Evolutionary conservation across 2,888 invertebrate species (phyloP).

Genomic region (Erebia ligea): DNA sequence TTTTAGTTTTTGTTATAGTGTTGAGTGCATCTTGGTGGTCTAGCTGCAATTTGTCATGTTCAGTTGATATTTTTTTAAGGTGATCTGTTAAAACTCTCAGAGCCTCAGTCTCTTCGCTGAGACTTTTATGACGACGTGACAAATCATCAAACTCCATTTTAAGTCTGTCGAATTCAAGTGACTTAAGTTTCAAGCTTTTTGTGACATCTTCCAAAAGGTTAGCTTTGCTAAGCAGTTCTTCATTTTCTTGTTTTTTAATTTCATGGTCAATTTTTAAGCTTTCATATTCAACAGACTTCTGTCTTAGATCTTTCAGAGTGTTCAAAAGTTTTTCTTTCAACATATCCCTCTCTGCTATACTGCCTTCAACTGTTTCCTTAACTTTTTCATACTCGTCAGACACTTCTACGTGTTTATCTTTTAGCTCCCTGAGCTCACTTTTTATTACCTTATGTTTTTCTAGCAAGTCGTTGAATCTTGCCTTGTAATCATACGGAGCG

Average conservation of each 20-base stretch:
- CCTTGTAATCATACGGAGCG: conserved; percentile 86
- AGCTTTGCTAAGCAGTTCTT: conserved; percentile 68
- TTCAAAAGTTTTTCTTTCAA: conserved; percentile 69
- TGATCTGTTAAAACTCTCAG: conserved; percentile 68
- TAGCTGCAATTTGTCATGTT: conserved; percentile 70
- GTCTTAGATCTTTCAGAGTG: conserved; percentile 63
- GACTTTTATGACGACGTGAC: conserved; percentile 65
- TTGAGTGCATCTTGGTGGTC: conserved; percentile 67
- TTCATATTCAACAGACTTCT: conserved; percentile 63
- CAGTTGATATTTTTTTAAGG: conserved; percentile 69
- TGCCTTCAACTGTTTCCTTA: conserved; percentile 65
- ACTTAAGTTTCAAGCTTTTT: conserved; percentile 66
- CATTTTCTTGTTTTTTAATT: conserved; percentile 71
- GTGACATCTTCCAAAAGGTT: conserved; percentile 71
- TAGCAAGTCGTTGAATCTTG: conserved; percentile 83
- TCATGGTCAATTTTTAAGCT: conserved; percentile 71
- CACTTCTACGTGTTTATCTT: conserved; percentile 78
- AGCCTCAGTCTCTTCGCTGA: conserved; percentile 73
- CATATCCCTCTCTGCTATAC: conserved; percentile 60
- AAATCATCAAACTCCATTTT: conserved; percentile 65
- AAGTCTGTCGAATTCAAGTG: conserved; percentile 65
- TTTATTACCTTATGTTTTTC: conserved; percentile 84
- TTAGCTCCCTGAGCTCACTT: conserved; percentile 75
- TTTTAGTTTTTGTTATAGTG: conserved; percentile 61
- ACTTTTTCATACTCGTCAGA: conserved; percentile 79